Evolutionary conservation across 2,113 vertebrate species (phyloP), one percentile per base, ranked within the genome.

Genomic region (Chaenogobius annularis): DNA sequence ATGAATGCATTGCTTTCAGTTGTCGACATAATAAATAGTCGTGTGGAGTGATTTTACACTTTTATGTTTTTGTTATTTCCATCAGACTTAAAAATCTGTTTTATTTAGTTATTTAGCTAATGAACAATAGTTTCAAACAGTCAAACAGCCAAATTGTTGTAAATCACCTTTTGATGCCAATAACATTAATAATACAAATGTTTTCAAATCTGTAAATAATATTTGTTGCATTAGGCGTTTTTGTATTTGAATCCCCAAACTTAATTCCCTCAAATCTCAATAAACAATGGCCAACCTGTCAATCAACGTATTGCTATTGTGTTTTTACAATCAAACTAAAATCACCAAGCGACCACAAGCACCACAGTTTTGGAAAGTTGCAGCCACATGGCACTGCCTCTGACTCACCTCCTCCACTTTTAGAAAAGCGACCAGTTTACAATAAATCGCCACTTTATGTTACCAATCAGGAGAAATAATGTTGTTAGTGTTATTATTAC

Each of bases 371-470:
- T 50, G 47, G 17, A 54, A 54, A 9, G 19, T 9, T 10, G 50
- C 55, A 70, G 70, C 22, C 61, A 65, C 66, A 72, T 67, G 68
- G 40, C 46, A 66, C 1, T 13, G 1, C 3, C 23, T 65, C 82
- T 84, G 83, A 88, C 81, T 83, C 77, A 84, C 31, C 0, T 50
- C 48, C 7, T 71, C 40, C 35, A 40, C 71, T 83, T 77, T 72
- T 74, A 55, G 75, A 80, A 75, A 14, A 3, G 37, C 68, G 44
- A 75, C 17, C 77, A 0, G n/a, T 85, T 89, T 90, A 69, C 77
- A 79, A 87, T 89, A 88, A 90, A 86, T 89, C 79, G 83, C 78
- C 3, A 76, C 75, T 46, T 14, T 52, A 44, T 40, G 40, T 61
- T 37, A 69, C 50, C 1, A 12, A 74, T 69, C 31, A 37, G 37